These are phyloP conservation scores for Orycteropus afer DNA, from an alignment of 2,113 vertebrate species.

Conservation along the genomic window DNA sequence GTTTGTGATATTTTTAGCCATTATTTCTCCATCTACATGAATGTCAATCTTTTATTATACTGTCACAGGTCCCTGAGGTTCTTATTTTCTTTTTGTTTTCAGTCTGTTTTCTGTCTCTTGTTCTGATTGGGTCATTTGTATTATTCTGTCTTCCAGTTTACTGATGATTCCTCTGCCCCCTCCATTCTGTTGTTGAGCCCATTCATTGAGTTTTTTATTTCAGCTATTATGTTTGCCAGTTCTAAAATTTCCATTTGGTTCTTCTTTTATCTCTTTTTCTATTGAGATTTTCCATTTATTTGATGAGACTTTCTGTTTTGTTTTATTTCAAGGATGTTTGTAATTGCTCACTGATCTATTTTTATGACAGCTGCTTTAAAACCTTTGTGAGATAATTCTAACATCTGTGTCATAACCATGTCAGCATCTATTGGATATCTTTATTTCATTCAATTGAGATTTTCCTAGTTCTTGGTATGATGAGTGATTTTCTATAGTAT, in stretches of 20 bases:
- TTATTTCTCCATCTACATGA: conserved; percentile 28
- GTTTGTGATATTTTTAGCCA: conserved; percentile 15
- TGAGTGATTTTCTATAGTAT: conserved; percentile 36
- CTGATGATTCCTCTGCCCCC: neutral
- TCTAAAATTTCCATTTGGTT: conserved; percentile 55
- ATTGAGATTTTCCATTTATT: neutral
- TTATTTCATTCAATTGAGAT: conserved; percentile 25
- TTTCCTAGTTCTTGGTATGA: conserved; percentile 24
- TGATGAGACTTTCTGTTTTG: conserved; percentile 3
- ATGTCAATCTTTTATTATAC: conserved; percentile 35
- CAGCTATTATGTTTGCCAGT: conserved; percentile 16
- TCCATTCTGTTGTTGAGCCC: conserved; percentile 27
- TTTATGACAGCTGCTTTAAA: conserved; percentile 27
- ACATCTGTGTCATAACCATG: conserved; percentile 6
- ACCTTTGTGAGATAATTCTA: neutral
- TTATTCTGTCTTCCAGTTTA: neutral
- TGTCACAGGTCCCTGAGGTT: neutral
- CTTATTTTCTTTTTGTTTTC: neutral
- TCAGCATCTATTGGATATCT: neutral
- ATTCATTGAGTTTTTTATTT: conserved; percentile 41
- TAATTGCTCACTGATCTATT: conserved; percentile 5
- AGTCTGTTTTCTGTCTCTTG: conserved; percentile 23
- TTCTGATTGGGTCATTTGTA: conserved; percentile 27
- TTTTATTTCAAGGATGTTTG: neutral
- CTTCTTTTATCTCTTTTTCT: conserved; percentile 38